Evolutionary conservation across 2,113 vertebrate species (phyloP).

Genomic region (Carettochelys insculpta): DNA sequence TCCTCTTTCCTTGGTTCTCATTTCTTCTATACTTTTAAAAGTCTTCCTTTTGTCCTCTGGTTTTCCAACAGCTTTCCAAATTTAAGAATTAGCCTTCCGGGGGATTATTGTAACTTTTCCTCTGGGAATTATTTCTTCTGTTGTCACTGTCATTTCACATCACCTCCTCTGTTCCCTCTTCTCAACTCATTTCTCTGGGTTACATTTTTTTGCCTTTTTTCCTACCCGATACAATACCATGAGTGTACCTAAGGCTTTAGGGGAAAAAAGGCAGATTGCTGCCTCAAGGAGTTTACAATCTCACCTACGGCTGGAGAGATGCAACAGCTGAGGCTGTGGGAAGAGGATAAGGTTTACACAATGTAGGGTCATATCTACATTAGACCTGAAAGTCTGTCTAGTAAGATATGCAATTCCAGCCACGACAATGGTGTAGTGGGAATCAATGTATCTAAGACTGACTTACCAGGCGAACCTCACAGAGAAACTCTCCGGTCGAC

Average conservation of each 20-base stretch:
- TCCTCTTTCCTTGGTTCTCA: not conserved
- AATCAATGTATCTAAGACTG: too few species aligned
- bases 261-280: not conserved
- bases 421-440: too few species aligned
- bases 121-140: not conserved
- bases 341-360: not conserved
- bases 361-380: too few species aligned
- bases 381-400: too few species aligned
- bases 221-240: not conserved
- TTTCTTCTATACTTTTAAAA: not conserved
- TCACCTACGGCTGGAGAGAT: not conserved
- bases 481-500: too few species aligned
- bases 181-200: not conserved
- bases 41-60: not conserved
- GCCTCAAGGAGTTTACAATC: not conserved
- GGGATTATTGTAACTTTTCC: not conserved
- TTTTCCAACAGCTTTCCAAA: not conserved
- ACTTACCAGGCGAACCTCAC: too few species aligned
- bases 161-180: not conserved
- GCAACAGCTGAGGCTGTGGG: not conserved
- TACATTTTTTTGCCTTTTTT: not conserved
- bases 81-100: not conserved
- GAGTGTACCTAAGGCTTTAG: not conserved
- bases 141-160: not conserved
- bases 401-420: too few species aligned